Evolutionary conservation across 2,113 vertebrate species (phyloP), one percentile per base, ranked within the genome.

Genomic region (Gallinago media): DNA sequence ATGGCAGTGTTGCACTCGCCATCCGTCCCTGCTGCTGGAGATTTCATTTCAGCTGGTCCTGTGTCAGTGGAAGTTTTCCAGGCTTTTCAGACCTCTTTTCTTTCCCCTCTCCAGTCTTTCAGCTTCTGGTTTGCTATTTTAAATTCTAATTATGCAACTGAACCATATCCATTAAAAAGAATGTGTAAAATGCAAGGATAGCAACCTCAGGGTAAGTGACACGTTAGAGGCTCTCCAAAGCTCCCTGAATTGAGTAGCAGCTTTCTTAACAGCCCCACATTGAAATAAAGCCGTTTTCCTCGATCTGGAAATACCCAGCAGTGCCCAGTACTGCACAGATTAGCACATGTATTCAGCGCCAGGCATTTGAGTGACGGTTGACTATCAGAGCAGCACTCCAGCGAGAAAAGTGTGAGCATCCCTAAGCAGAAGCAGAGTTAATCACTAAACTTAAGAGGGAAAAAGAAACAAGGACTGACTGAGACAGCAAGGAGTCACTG

Each of bases 1-100:
- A 90, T 96, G 96, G 96, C 96, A 96, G 88, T 96, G 83, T 96
- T 97, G 94, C 85, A 93, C 90, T 94, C 95, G 80, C 68, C 96
- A 90, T 90, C 44, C 8, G 0, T 63, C 67, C 46, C 47, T 74
- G 85, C 50, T 92, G 71, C 88, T 90, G 75, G 71, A 80, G 85
- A 77, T 88, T 90, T 93, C 75, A 40, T 38, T 59, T 85, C 71
- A 83, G 42, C 67, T 49, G 4, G 71, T 68, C 67, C 84, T 50
- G 38, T 82, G 44, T 88, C 89, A 81, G 72, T 40, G 82, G 77
- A 92, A 90, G 79, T 71, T 92, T 96, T 77, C 75, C 63, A 88
- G 71, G 79, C 3, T 93, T 86, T 96, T 90, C 71, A 93, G 63
- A 55, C 25, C 36, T 83, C 67, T 89, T 95, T 93, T 73, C 54